A percentile compares a stretch with the other conserved stretches of the same genome.
phyloP scores from a whole-genome alignment of 2,797 vertebrate species.

The Oryzias sinensis region DNA sequence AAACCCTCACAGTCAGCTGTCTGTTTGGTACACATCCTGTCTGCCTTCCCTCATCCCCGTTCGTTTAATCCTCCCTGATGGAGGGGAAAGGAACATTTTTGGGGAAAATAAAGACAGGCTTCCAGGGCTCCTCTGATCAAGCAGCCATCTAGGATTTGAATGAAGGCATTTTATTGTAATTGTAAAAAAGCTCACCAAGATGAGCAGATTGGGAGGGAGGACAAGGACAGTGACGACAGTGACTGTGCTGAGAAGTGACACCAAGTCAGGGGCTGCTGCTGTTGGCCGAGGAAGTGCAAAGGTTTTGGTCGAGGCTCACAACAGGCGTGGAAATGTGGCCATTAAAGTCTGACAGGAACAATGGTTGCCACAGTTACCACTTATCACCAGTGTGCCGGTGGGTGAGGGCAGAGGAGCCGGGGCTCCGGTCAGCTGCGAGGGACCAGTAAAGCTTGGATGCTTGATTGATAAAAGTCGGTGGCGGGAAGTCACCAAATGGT shows the following conservation, averaged over 20 bases:
- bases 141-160: too few relatives aligned
- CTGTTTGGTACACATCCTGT: constrained; percentile 25
- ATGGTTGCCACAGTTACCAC: constrained; percentile 58
- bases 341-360: constrained; percentile 35
- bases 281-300: constrained; percentile 15
- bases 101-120: too few relatives aligned
- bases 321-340: constrained; percentile 45
- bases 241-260: constrained; percentile 17
- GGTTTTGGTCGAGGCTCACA: constrained; percentile 46
- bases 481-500: constrained; percentile 9
- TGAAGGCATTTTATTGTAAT: too few relatives aligned
- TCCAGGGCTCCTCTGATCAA: too few relatives aligned
- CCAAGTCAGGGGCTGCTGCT: constrained; percentile 17
- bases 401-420: constrained; percentile 43
- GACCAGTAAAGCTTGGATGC: constrained; percentile 2
- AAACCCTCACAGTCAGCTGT: constrained; percentile 39
- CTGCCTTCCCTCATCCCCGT: not conserved
- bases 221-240: constrained; percentile 3
- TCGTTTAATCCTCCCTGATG: constrained; percentile 18
- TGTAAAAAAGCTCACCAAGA: not conserved
- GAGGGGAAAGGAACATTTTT: not conserved
- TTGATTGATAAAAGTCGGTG: not conserved
- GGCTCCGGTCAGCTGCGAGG: constrained; percentile 33
- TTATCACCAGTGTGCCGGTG: constrained; percentile 27
- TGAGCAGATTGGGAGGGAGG: not conserved